phyloP scores from a whole-genome alignment of 2,113 vertebrate genomes.

The Tragelaphus imberbis region DNA sequence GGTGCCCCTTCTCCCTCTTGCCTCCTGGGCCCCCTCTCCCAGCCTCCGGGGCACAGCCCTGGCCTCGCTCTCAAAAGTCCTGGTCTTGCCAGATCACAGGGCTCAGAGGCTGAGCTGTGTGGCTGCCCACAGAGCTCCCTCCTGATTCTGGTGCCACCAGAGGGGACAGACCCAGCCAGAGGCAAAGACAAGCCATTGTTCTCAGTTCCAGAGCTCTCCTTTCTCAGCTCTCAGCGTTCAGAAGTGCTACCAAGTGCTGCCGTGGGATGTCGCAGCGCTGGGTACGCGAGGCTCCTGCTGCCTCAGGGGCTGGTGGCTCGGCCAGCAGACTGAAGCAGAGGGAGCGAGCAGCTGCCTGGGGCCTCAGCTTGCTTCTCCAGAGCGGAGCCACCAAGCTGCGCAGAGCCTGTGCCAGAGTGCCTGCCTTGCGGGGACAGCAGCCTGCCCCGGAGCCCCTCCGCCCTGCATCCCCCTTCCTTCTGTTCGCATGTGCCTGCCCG shows the following conservation, averaged over 20 bases:
- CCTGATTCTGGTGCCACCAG: neutral
- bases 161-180: neutral
- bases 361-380: neutral
- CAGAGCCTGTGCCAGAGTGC: neutral
- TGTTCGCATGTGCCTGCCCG: too few relatives aligned
- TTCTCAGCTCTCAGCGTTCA: neutral
- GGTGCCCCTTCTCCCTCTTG: neutral
- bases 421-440: rapidly evolving
- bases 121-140: neutral
- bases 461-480: neutral
- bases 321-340: neutral
- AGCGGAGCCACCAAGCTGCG: rapidly evolving
- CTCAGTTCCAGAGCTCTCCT: neutral
- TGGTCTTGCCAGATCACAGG: neutral
- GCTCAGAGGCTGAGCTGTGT: neutral
- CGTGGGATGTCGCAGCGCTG: neutral
- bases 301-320: neutral
- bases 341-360: neutral
- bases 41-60: neutral
- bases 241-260: neutral
- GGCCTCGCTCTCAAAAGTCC: neutral
- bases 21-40: too few relatives aligned
- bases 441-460: neutral
- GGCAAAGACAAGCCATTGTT: neutral
- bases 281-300: neutral